A percentile compares a stretch with the other conserved stretches of the same genome.
phyloP scores from a whole-genome alignment of 2,113 vertebrate species.

The Cryptomyrus ogoouensis region DNA sequence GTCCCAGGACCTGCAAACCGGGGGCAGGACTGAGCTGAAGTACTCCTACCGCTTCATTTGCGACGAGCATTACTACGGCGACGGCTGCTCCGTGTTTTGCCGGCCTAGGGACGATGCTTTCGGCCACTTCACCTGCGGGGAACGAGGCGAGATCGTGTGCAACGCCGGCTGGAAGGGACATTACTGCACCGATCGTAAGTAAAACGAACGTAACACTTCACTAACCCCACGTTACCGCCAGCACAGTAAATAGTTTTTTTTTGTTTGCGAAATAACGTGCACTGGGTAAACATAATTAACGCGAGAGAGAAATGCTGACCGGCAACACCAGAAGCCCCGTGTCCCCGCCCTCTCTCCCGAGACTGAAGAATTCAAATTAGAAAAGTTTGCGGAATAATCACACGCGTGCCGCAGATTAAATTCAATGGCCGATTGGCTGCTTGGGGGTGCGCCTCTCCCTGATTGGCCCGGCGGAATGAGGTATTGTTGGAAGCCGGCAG shows the following conservation, averaged over 20 bases:
- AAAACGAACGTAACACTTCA: background rate
- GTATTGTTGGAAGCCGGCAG: conserved; percentile 86
- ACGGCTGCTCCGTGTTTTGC: conserved; percentile 95
- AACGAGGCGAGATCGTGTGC: conserved; percentile 91
- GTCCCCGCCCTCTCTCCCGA: conserved; percentile 15
- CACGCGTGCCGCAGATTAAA: conserved; percentile 91
- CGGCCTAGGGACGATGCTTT: conserved; percentile 89
- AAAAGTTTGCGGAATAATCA: conserved; percentile 64
- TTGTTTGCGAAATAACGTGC: background rate
- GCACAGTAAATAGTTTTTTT: background rate
- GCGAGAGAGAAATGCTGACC: background rate
- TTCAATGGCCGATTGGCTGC: conserved; percentile 62
- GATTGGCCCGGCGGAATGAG: conserved; percentile 74
- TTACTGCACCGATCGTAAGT: conserved; percentile 96
- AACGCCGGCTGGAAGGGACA: conserved; percentile 94
- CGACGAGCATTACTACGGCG: conserved; percentile 92
- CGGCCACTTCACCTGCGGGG: conserved; percentile 92
- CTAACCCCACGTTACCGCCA: background rate
- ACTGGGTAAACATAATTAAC: background rate
- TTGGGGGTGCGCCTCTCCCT: conserved; percentile 53
- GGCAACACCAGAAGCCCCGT: background rate
- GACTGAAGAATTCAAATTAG: conserved; percentile 55
- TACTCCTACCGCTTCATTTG: conserved; percentile 96
- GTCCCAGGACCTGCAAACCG: conserved; percentile 88
- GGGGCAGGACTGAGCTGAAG: conserved; percentile 80